Evolutionary conservation across 2,888 invertebrate genomes (phyloP), one percentile per base, ranked within the genome.

Genomic region (Anoncus sp.): DNA sequence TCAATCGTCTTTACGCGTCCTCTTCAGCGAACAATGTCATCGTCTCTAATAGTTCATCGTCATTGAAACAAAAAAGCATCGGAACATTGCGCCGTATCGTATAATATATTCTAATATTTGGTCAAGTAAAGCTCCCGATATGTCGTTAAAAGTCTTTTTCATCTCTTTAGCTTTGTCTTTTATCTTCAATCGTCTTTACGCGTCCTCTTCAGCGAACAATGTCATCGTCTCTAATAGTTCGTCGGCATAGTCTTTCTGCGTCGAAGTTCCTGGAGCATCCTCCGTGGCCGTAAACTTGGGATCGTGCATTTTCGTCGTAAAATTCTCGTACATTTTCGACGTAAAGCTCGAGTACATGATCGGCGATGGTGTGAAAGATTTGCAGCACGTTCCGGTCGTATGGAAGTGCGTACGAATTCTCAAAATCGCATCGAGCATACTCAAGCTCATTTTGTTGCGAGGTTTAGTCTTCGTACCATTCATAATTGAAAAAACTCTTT

Each of bases 401-500:
- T 75, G 47, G 22, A 82, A 35, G 49, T 81, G 75, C 27, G 81
- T 71, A 9, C 82, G 63, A 14, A 80, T 80, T 10, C 83, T 65
- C 22, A 84, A 60, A 14, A 82, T 55, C 12, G 83, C 81, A 9
- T 79, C 79, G 24, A 82, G 72, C 77, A 81, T 80, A 20, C 20
- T 12, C 20, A 82, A 66, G 22, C 66, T 63, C 79, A 83, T 78
- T 57, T 75, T 75, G 67, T 84, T 84, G 2, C 82, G 73, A n/a
- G 31, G 51, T 31, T 71, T 74, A 1, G 80, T 83, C 47, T 82
- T 82, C 3, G 80, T 70, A 7, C 38, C 65, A 22, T 77, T 65
- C 80, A 80, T 79, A 1, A 84, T 35, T 1, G 75, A 81, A 35
- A 83, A 83, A n/a, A 83, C 81, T 47, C 81, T 45, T 47, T 84